Base-by-base conservation (phyloP, 2,888 invertebrate genomes). In the Dioctria linearis region DNA sequence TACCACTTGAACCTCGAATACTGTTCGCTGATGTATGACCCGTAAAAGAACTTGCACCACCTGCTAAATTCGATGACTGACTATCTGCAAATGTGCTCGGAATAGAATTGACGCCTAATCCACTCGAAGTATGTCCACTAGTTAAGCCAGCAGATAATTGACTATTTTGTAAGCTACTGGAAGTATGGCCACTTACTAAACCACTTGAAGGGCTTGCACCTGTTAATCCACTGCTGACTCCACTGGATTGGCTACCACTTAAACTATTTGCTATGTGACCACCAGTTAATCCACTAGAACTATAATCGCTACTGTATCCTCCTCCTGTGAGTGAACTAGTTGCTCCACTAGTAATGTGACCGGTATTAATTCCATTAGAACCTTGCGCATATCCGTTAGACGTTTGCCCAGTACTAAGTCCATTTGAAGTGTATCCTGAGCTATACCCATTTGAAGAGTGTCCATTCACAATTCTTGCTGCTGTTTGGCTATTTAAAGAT, bases 381-480 rank as follows among this genome's bases (percentile, higher is more conserved):
- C 40, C 40, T 9, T 40, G 9, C 3, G 49, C 11, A 9, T 69
- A 49, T 37, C 67, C 69, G 46, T 3, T 49, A 13, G 46, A 5
- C 25, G 37, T 54, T 49, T 69, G 51, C 0, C 69, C 69, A 11
- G 39, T 39, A 0, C 4, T 11, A 46, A 9, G 6, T 6, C 43
- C 9, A 25, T 42, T 46, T n/a, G 54, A 46, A 51, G 37, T 54
- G 37, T 54, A 59, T 78, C 25, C 81, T 9, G 84, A 69, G 49
- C 61, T 57, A 51, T 79, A 42, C 13, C 69, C 73, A 46, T 78
- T 69, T 6, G 76, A 63, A 39, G 46, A 11, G 39, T 76, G 49
- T 49, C 76, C 63, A 49, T 88, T 89, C 82, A 89, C 88, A 84
- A 87, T 87, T 25, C 89, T 88, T 85, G 87, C 42, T 61, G 37